A percentile compares a stretch with the other conserved stretches of the same genome.
Conservation (phyloP, 2,113 vertebrate genomes). For the Labrus mixtus region DNA sequence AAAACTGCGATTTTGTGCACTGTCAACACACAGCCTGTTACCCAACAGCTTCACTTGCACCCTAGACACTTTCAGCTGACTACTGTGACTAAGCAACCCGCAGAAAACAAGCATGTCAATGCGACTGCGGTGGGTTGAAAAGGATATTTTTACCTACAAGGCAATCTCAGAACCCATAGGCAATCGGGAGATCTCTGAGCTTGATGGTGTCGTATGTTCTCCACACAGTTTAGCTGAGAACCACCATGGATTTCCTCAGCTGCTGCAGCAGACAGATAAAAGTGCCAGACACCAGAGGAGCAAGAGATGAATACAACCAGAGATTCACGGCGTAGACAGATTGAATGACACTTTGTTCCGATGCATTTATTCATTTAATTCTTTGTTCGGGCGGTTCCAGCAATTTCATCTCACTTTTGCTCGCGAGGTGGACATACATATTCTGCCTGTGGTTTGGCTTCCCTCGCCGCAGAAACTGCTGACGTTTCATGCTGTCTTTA, state of each 20-base stretch:
- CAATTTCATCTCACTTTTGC: constrained; percentile 48
- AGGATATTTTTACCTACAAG: too few species aligned
- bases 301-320: constrained; percentile 22
- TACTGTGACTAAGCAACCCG: too few species aligned
- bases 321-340: constrained; percentile 40
- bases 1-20: too few species aligned
- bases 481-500: constrained; percentile 64
- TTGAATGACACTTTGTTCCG: constrained; percentile 51
- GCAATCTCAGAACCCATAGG: too few species aligned
- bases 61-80: too few species aligned
- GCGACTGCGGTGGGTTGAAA: too few species aligned
- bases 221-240: background rate
- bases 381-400: constrained; percentile 37
- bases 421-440: constrained; percentile 6
- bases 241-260: background rate
- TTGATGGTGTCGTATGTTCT: background rate
- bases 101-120: too few species aligned
- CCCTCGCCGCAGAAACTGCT: constrained; percentile 52
- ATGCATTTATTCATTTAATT: constrained; percentile 83
- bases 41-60: too few species aligned
- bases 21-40: too few species aligned
- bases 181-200: background rate
- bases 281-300: constrained; percentile 14
- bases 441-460: constrained; percentile 30
- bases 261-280: background rate